Evolutionary conservation across 2,888 invertebrate genomes (phyloP).

Genomic region (Tetheella fluctuosa): DNA sequence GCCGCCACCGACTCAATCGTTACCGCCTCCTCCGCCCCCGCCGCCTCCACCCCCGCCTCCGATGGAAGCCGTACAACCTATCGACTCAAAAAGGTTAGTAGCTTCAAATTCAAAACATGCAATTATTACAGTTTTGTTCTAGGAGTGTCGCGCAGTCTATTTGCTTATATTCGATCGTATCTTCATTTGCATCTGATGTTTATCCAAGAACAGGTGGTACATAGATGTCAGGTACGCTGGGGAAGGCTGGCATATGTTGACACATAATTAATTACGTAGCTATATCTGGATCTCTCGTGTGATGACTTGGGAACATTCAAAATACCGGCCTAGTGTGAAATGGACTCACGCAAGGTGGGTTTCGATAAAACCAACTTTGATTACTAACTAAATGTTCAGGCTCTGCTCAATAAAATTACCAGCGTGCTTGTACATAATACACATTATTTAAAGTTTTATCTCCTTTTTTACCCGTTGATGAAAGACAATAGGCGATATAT

Average conservation of each 20-base stretch:
- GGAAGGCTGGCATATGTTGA: slow-evolving; percentile 6
- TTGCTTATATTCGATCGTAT: neutral
- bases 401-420: no score
- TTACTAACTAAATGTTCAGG: no score
- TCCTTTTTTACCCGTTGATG: neutral
- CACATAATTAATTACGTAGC: neutral
- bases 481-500: no score
- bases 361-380: no score
- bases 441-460: no score
- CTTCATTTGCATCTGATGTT: neutral
- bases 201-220: neutral
- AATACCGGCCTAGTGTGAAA: no score
- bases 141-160: neutral
- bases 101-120: neutral
- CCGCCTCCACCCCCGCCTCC: slow-evolving; percentile 62
- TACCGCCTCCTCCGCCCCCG: slow-evolving; percentile 63
- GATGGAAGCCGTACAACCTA: slow-evolving; percentile 52
- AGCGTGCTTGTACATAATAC: no score
- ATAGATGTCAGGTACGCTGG: neutral
- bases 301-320: neutral
- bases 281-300: neutral
- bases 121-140: neutral
- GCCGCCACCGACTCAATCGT: slow-evolving; percentile 55
- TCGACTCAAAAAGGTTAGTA: slow-evolving; percentile 55
- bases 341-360: no score